Percentiles rank a stretch among this genome's conserved stretches.
Evolutionary conservation across 2,113 vertebrate genomes (phyloP).

Genomic region (Perccottus glenii): DNA sequence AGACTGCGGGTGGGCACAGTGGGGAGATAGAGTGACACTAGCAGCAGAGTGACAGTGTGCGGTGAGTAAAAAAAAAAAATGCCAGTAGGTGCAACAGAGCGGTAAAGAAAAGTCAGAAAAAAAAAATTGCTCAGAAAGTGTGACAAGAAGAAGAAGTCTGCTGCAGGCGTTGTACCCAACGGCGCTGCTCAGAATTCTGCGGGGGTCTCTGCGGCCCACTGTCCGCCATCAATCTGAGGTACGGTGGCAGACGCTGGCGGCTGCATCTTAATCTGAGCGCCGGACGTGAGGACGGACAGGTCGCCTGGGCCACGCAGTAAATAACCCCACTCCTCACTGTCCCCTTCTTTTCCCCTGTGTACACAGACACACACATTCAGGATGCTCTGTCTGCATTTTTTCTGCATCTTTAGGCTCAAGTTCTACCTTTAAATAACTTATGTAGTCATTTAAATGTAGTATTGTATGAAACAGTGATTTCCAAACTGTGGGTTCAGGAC

Average conservation of each 20-base stretch:
- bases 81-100: slow-evolving; percentile 49
- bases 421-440: not conserved
- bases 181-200: slow-evolving; percentile 71
- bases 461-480: too few species aligned
- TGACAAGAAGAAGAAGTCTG: slow-evolving; percentile 43
- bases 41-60: slow-evolving; percentile 51
- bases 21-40: slow-evolving; percentile 50
- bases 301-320: slow-evolving; percentile 69
- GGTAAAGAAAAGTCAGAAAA: slow-evolving; percentile 44
- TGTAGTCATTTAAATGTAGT: not conserved
- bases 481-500: too few species aligned
- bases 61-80: slow-evolving; percentile 16
- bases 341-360: slow-evolving; percentile 48
- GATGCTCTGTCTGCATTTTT: slow-evolving; percentile 22
- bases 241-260: slow-evolving; percentile 65
- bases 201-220: slow-evolving; percentile 58
- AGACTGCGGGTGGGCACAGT: slow-evolving; percentile 31
- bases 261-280: slow-evolving; percentile 75
- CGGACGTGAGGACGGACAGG: slow-evolving; percentile 76
- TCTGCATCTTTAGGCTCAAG: not conserved
- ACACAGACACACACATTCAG: slow-evolving; percentile 14
- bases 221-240: slow-evolving; percentile 75
- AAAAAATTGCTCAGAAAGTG: slow-evolving; percentile 29
- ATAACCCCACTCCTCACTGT: slow-evolving; percentile 70
- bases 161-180: slow-evolving; percentile 20